These are phyloP conservation scores for Neoscelio sp. DNA, from an alignment of 2,888 invertebrate genomes.

Conservation along the genomic window DNA sequence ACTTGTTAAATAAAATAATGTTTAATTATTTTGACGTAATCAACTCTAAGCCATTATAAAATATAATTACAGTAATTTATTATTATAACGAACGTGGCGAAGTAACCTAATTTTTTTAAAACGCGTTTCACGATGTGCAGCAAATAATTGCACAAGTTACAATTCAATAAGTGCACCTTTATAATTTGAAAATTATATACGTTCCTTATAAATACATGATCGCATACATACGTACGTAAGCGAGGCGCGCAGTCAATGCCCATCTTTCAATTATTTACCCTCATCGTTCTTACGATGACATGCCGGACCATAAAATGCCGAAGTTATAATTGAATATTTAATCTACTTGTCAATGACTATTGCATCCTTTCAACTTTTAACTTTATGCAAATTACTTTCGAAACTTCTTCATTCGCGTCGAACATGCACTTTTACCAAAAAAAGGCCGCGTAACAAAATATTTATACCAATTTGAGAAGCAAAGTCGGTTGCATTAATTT, in stretches of 20 bases:
- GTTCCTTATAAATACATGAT: background rate
- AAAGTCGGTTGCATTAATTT: constrained; percentile 12
- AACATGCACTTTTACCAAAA: too few relatives aligned
- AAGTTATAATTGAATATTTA: constrained; percentile 33
- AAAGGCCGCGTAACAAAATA: background rate
- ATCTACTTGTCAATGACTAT: constrained; percentile 10
- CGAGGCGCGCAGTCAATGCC: constrained; percentile 4
- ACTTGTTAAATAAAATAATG: too few relatives aligned
- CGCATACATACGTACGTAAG: background rate
- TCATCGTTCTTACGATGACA: constrained; percentile 4
- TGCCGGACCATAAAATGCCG: constrained; percentile 3
- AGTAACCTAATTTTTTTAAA: too few relatives aligned
- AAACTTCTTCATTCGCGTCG: too few relatives aligned
- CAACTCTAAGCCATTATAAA: too few relatives aligned
- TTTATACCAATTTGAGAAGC: constrained; percentile 10
- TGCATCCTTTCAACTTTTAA: constrained; percentile 2
- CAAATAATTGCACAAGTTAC: too few relatives aligned
- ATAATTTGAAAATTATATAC: background rate
- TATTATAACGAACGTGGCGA: too few relatives aligned
- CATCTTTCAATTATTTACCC: constrained; percentile 26
- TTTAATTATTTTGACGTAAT: too few relatives aligned
- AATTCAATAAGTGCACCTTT: too few relatives aligned
- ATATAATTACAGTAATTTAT: too few relatives aligned
- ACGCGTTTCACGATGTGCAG: too few relatives aligned
- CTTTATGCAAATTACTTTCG: constrained; percentile 15